Percentiles rank a stretch among this genome's conserved stretches.
These are phyloP conservation scores for Bradypodion ventrale DNA, from an alignment of 2,797 vertebrate species.

Conservation along the genomic window DNA sequence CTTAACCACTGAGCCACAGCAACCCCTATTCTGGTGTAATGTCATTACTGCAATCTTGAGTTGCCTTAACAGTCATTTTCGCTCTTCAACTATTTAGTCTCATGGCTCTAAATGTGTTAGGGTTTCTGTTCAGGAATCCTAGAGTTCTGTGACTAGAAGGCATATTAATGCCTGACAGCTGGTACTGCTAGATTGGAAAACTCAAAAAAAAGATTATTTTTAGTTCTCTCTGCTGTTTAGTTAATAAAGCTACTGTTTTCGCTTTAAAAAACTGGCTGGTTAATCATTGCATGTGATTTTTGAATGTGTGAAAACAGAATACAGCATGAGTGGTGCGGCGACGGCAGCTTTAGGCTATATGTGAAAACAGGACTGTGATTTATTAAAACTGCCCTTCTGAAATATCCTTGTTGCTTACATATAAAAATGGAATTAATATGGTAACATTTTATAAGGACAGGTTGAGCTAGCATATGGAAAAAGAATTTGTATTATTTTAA, in stretches of 20 bases:
- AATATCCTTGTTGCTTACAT: neutral
- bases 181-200: neutral
- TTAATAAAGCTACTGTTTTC: constrained; percentile 15
- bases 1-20: too few relatives aligned
- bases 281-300: neutral
- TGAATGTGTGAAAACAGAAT: neutral
- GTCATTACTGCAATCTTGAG: constrained; percentile 46
- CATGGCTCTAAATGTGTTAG: neutral
- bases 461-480: neutral
- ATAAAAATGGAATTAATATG: neutral
- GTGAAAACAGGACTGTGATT: neutral
- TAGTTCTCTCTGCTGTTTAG: constrained; percentile 10
- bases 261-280: neutral
- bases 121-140: constrained; percentile 44
- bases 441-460: constrained; percentile 2
- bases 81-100: neutral
- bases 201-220: constrained; percentile 1
- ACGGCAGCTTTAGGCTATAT: neutral
- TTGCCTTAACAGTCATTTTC: constrained; percentile 37
- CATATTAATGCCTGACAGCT: neutral
- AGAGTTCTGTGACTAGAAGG: constrained; percentile 5
- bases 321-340: neutral
- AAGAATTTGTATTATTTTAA: neutral
- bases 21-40: constrained; percentile 1
- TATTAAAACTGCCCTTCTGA: neutral